Evolutionary conservation across 2,113 vertebrate genomes (phyloP), one percentile per base, ranked within the genome.

Genomic region (Smithornis capensis): DNA sequence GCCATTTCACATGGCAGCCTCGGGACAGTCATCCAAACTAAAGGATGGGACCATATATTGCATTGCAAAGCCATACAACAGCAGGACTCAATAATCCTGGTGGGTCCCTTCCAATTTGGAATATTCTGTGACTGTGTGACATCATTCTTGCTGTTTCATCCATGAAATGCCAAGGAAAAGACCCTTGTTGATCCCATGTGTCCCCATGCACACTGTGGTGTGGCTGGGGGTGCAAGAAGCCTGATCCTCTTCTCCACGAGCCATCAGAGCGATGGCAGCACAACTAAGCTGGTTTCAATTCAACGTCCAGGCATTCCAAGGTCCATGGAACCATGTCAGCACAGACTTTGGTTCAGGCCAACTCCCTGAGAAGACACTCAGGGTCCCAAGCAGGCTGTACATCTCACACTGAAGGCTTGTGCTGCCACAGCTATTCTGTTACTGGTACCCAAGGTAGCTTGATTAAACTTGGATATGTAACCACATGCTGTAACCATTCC

Each of bases 71-170:
- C 77, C 49, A 5, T 28, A 13, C 0, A 25, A 53, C 49, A 44
- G 53, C 57, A 44, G 60, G 65, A 56, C 2, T 40, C 28, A 4
- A 19, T 31, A 38, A 40, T 63, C 38, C 38, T 29, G 60, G 27
- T 63, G 60, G 38, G 60, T 63, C 60, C 38, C 27, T 63, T 42
- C 60, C 60, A 63, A 5, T 27, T 10, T 19, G 3, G 38, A 19
- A 3, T 22, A 42, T 14, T 28, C 28, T 5, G 38, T 40, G 38
- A 13, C 27, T 63, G 27, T 63, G 27, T 7, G 37, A 28, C 8
- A 10, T 9, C 38, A 12, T 29, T 63, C 8, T 63, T 3, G 1
- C 27, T 1, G 0, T 8, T 5, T 29, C 0, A 0, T 2, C 0
- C 16, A 2, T 0, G 3, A 16, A 28, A 14, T 4, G 19, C 37